These are phyloP conservation scores for Metallyticus violacea DNA, from an alignment of 2,888 invertebrate species.

Conservation along the genomic window DNA sequence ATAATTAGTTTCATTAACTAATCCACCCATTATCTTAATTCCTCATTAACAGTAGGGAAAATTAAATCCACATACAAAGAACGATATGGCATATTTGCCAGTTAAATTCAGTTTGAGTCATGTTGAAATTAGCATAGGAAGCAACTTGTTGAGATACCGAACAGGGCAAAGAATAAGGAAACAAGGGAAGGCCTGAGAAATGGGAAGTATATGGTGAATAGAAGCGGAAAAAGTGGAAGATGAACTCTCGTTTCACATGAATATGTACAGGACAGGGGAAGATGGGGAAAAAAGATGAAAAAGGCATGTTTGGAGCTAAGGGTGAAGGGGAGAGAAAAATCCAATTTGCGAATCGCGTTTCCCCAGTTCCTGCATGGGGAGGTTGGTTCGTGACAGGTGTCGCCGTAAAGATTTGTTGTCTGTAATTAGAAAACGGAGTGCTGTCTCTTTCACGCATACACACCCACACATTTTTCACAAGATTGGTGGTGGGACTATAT, in stretches of 20 bases:
- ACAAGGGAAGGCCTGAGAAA: neutral
- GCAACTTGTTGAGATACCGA: neutral
- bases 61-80: too few species aligned
- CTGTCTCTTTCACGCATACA: constrained; percentile 43
- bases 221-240: neutral
- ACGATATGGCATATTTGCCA: too few species aligned
- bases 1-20: too few species aligned
- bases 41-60: too few species aligned
- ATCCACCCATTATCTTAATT: too few species aligned
- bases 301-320: neutral
- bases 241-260: neutral
- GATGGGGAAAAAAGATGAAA: neutral
- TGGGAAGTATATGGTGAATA: too few species aligned
- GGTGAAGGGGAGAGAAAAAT: constrained; percentile 40
- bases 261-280: neutral
- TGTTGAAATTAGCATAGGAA: too few species aligned
- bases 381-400: constrained; percentile 44
- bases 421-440: constrained; percentile 48
- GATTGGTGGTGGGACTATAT: neutral
- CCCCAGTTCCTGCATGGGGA: constrained; percentile 38
- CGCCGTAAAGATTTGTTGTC: constrained; percentile 48
- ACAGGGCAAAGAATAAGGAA: neutral
- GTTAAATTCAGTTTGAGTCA: too few species aligned
- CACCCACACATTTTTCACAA: constrained; percentile 35
- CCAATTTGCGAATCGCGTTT: constrained; percentile 44